Evolutionary conservation across 2,888 invertebrate species (phyloP).

Genomic region (Netelia fuscicornis): DNA sequence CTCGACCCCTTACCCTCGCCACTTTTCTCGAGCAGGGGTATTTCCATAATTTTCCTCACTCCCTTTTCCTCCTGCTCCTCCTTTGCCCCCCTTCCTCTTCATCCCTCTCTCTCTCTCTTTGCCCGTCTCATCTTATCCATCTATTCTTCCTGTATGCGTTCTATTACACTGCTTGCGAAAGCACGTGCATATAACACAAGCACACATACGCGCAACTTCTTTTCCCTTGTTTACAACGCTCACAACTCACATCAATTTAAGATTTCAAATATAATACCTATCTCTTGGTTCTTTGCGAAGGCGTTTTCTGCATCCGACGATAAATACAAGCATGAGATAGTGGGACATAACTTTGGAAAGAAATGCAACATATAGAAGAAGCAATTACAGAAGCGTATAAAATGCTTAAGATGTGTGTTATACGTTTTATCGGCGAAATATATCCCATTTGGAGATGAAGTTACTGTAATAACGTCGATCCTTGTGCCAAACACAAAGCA

Average conservation of each 20-base stretch:
- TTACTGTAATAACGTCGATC: neutral
- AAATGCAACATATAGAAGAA: neutral
- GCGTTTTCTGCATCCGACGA: slow-evolving; percentile 26
- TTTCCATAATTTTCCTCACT: slow-evolving; percentile 45
- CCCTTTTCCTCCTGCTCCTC: slow-evolving; percentile 30
- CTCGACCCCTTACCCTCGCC: slow-evolving; percentile 38
- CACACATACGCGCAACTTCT: slow-evolving; percentile 35
- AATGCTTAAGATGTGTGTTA: neutral
- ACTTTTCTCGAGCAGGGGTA: slow-evolving; percentile 16
- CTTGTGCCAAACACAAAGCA: neutral
- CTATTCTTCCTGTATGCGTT: slow-evolving; percentile 32
- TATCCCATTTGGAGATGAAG: neutral
- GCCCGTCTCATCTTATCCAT: slow-evolving; percentile 32
- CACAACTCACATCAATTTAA: slow-evolving; percentile 46
- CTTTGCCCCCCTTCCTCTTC: slow-evolving; percentile 4
- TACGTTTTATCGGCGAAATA: neutral
- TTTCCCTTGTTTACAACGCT: slow-evolving; percentile 24
- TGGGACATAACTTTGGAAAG: slow-evolving; percentile 1
- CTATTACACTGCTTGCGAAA: slow-evolving; percentile 13
- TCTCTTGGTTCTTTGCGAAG: neutral
- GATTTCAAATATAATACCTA: slow-evolving; percentile 24
- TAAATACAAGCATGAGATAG: slow-evolving; percentile 21
- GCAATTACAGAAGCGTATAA: neutral
- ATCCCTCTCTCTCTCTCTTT: neutral
- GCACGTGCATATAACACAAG: slow-evolving; percentile 45